Evolutionary conservation across 2,113 vertebrate species (phyloP), one percentile per base, ranked within the genome.

Genomic region (Cyanocitta stelleri): DNA sequence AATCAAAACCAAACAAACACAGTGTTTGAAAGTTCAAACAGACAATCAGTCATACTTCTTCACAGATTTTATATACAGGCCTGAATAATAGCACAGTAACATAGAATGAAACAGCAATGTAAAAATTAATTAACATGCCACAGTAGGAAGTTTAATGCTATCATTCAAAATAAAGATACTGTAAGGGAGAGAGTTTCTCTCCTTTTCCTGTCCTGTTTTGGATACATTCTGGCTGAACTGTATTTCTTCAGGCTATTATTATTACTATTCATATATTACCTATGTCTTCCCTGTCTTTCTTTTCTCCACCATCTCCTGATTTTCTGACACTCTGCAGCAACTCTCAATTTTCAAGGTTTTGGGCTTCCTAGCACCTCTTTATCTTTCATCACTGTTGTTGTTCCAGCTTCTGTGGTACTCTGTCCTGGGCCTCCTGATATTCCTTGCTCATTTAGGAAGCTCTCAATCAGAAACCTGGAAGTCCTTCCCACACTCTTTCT

Each of bases 1-100:
- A 96, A 96, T 95, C 87, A 88, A 96, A 96, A 88, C 52, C 76
- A 94, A 92, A 44, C 87, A 95, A 90, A 91, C 78, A 94, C 63
- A 72, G 52, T 94, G 72, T 78, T 83, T 90, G 82, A 93, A 96
- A 96, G 90, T 93, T 96, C 90, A 95, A 96, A 94, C 63, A 85
- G 74, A 61, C 43, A 48, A 90, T 93, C 85, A 73, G 56, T 93
- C 90, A 78, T 90, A 94, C 29, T 77, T 76, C 43, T 88, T 85
- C 75, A 54, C 87, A 85, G 80, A 30, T 75, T 85, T 77, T 71
- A 48, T 78, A 81, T 13, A 39, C 33, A 67, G 54, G 26, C 30
- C 75, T 94, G 85, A 95, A 88, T 88, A 96, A 88, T 19, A 83
- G 33, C 54, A 61, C 19, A 75, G n/a, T 75, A 51, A 78, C 9